phyloP scores from a whole-genome alignment of 2,888 invertebrate genomes.

The Eupithecia subumbrata region DNA sequence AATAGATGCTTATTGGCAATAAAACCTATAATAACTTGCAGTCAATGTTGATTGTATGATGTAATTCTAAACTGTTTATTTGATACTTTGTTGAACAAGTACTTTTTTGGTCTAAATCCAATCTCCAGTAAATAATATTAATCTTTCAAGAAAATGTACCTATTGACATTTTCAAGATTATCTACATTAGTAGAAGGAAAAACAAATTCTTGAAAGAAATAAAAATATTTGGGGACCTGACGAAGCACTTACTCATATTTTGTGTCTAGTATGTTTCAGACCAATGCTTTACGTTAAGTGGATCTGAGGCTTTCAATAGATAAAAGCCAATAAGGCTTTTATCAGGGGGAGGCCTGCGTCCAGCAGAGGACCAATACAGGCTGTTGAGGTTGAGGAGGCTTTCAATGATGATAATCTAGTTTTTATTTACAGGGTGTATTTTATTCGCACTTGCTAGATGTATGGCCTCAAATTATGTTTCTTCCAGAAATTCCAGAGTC shows the following conservation, averaged over 20 bases:
- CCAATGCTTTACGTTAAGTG: neutral
- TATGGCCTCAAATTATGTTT: neutral
- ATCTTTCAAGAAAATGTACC: neutral
- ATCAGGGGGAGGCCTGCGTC: no score
- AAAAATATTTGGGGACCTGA: neutral
- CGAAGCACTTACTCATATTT: neutral
- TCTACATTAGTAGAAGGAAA: neutral
- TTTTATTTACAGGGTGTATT: neutral
- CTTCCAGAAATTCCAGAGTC: neutral
- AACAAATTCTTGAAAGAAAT: neutral
- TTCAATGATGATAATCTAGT: neutral
- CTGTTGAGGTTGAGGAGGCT: no score
- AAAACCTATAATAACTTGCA: neutral
- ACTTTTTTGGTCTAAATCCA: neutral
- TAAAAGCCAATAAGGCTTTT: no score
- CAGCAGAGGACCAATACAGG: no score
- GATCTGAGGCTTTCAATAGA: neutral
- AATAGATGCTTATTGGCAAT: neutral
- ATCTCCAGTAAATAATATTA: neutral
- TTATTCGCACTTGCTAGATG: neutral
- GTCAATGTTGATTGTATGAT: neutral
- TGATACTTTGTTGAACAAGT: constrained; percentile 5
- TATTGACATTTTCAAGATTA: neutral
- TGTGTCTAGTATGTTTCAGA: constrained; percentile 2
- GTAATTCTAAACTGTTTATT: neutral